These are phyloP conservation scores for Notarius quadriscutis DNA, from an alignment of 2,113 vertebrate species.

Conservation along the genomic window DNA sequence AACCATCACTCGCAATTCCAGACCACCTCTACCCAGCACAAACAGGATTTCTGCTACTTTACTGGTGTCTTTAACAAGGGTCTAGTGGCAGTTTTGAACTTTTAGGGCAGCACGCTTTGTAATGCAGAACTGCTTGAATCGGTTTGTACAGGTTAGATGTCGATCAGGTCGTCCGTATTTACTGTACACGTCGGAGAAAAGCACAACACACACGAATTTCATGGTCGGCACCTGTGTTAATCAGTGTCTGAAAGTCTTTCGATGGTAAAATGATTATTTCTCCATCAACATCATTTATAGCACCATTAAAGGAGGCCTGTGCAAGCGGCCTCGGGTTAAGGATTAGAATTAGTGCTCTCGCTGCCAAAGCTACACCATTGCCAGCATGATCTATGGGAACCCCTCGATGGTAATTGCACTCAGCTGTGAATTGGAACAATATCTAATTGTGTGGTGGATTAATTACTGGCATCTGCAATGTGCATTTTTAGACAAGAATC, in stretches of 20 bases:
- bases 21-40: conserved; percentile 45
- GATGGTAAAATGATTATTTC: conserved; percentile 92
- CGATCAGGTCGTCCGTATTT: conserved; percentile 10
- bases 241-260: conserved; percentile 85
- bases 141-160: neutral
- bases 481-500: conserved; percentile 90
- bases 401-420: conserved; percentile 95
- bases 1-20: conserved; percentile 39
- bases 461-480: conserved; percentile 92
- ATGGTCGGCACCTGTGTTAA: conserved; percentile 83
- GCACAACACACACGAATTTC: conserved; percentile 74
- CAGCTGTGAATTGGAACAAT: conserved; percentile 97
- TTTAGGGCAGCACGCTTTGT: neutral
- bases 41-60: conserved; percentile 55
- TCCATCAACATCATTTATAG: conserved; percentile 94
- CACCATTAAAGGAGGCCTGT: conserved; percentile 91
- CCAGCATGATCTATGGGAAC: conserved; percentile 83
- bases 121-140: neutral
- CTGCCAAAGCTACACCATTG: conserved; percentile 87
- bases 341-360: conserved; percentile 91
- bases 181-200: neutral
- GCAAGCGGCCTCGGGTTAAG: conserved; percentile 89
- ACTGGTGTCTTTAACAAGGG: conserved; percentile 55
- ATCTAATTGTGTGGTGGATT: conserved; percentile 98
- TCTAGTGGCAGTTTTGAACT: conserved; percentile 58